These are phyloP conservation scores for Liparis tanakae DNA, from an alignment of 2,797 vertebrate genomes.

Conservation along the genomic window DNA sequence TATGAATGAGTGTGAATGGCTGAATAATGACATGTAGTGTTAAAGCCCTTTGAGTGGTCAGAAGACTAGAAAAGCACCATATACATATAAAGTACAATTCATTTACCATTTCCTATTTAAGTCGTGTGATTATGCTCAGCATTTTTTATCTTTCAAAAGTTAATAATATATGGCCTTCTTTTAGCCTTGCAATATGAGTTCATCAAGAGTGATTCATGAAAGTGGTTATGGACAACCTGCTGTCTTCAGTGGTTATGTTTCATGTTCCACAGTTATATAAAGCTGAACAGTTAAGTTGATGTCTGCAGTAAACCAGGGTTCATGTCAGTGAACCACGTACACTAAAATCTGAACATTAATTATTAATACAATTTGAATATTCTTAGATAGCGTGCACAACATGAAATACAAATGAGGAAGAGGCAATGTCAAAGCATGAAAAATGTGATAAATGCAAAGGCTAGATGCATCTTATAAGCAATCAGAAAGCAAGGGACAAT, in stretches of 20 bases:
- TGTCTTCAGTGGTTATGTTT: constrained; percentile 6
- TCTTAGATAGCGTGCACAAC: constrained; percentile 7
- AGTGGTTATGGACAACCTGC: neutral
- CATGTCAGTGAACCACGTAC: constrained; percentile 17
- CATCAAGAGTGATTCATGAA: neutral
- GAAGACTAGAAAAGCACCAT: too few species aligned
- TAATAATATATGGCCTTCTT: neutral
- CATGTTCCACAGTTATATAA: neutral
- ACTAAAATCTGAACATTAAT: constrained; percentile 8
- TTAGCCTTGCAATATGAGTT: neutral
- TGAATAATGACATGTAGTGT: too few species aligned
- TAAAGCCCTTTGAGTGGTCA: too few species aligned
- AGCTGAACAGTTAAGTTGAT: neutral
- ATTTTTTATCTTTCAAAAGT: neutral
- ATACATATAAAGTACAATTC: too few species aligned
- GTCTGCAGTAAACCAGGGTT: neutral
- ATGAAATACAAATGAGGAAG: constrained; percentile 44
- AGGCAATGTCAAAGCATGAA: constrained; percentile 43
- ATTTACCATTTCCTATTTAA: too few species aligned
- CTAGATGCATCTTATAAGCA: constrained; percentile 42
- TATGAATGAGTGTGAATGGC: too few species aligned
- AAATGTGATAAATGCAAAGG: constrained; percentile 38
- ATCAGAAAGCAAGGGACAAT: constrained; percentile 45
- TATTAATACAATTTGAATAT: constrained; percentile 27
- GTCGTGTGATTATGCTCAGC: neutral